Evolutionary conservation across 2,888 invertebrate genomes (phyloP), one percentile per base, ranked within the genome.

Genomic region (Callosobruchus maculatus): DNA sequence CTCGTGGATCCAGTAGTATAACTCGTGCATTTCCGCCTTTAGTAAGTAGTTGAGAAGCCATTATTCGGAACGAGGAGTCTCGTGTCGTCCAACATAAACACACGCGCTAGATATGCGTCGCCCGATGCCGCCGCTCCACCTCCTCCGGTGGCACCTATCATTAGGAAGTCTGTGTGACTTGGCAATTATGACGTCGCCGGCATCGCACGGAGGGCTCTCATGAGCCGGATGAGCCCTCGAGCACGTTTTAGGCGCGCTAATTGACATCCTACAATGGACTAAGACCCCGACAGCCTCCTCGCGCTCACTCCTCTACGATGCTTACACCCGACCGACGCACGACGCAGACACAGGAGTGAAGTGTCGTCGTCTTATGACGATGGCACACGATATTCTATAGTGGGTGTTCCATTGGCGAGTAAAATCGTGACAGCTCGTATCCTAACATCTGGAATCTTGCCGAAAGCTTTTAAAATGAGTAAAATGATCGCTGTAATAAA

Each of bases 231-330:
- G 78, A 79, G 80, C 79, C 82, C 83, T 84, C 81, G 82, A 82
- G 84, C 84, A 84, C 83, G 84, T 83, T 80, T 78, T 74, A 76
- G 49, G 13, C 49, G 77, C 76, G 77, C 80, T 82, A 84, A 84
- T 84, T 83, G 83, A 82, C 82, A 73, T 67, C 71, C 68, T 70
- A 30, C 69, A 20, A 71, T 31, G 49, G 49, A 18, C 49, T 49
- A 49, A 49, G 49, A 49, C 13, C 49, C 49, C 49, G 49, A 49
- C 49, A 1, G 1, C 49, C 1, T 49, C 1, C 49, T 49, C 49
- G 1, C 13, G 49, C 49, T 18, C 9, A 49, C 49, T 30, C 3
- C 4, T 30, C 4, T 30, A 30, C 9, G 30, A 30, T 49, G 49
- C 49, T 7, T 4, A 49, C 49, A 13, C 49, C 7, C 49, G n/a